These are phyloP conservation scores for Amphipyra berbera DNA, from an alignment of 2,888 invertebrate genomes.

Conservation along the genomic window DNA sequence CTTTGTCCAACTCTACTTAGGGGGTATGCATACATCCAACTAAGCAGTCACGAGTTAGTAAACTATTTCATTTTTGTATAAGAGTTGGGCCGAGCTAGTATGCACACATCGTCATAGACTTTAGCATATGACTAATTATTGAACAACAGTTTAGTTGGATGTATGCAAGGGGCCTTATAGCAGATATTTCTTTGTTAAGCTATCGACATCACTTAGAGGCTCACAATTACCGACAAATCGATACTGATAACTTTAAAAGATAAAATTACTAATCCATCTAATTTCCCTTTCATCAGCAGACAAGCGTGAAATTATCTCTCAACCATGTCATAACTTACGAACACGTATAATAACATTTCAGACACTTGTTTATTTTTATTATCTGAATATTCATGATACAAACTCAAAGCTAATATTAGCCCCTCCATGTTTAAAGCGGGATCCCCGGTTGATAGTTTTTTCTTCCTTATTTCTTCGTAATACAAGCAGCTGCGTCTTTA, in stretches of 20 bases:
- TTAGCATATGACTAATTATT: no score
- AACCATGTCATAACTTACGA: conserved; percentile 36
- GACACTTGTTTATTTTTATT: conserved; percentile 51
- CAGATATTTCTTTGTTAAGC: no score
- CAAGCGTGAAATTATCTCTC: conserved; percentile 49
- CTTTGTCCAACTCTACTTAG: no score
- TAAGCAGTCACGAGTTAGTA: no score
- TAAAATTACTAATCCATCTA: conserved; percentile 36
- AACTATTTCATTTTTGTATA: no score
- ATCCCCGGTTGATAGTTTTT: conserved; percentile 22
- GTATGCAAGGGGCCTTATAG: no score
- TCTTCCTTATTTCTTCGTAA: conserved; percentile 30
- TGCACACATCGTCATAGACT: no score
- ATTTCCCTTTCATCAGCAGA: conserved; percentile 38
- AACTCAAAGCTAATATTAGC: conserved; percentile 30
- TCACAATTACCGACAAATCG: conserved; percentile 10
- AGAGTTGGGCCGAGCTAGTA: no score
- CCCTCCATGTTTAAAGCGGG: conserved; percentile 27
- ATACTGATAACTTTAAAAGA: conserved; percentile 20
- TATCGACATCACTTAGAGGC: background rate
- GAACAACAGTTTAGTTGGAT: no score
- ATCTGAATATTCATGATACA: conserved; percentile 50
- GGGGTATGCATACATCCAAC: no score
- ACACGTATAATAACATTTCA: conserved; percentile 41
- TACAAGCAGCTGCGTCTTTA: conserved; percentile 45